phyloP scores from a whole-genome alignment of 2,113 vertebrate genomes.

The Martes martes region DNA sequence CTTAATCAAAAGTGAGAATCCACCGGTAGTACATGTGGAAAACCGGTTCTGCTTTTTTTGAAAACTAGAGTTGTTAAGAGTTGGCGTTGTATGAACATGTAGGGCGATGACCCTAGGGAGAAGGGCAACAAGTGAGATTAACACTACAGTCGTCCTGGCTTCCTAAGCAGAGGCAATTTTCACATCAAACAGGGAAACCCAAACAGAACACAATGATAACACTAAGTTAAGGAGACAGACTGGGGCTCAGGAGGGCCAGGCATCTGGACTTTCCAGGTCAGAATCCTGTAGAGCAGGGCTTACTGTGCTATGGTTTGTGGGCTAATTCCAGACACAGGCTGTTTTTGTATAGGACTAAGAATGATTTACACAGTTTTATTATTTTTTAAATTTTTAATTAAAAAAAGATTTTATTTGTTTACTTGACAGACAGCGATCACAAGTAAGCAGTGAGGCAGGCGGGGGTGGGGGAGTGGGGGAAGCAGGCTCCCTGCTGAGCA shows the following conservation, averaged over 20 bases:
- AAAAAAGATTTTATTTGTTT: no score
- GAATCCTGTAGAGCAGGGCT: neutral
- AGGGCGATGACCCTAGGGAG: neutral
- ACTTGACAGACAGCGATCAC: no score
- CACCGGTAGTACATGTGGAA: neutral
- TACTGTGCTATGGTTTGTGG: neutral
- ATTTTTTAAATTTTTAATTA: neutral
- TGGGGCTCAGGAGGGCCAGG: neutral
- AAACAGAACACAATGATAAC: neutral
- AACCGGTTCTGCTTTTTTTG: neutral
- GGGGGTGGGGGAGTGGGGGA: no score
- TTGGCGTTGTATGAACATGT: neutral
- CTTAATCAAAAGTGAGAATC: neutral
- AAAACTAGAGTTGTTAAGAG: neutral
- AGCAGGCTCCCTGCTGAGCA: no score
- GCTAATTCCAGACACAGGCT: neutral
- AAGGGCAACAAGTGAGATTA: neutral
- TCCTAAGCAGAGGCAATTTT: neutral
- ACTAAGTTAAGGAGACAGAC: neutral
- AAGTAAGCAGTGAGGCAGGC: no score
- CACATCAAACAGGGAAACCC: neutral
- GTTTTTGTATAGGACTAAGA: neutral
- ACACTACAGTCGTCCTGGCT: neutral
- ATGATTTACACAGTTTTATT: neutral
- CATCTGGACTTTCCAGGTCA: neutral